A percentile compares a stretch with the other conserved stretches of the same genome.
phyloP scores from a whole-genome alignment of 1,140 invertebrate genomes.

The Paraescarpia echinospica region DNA sequence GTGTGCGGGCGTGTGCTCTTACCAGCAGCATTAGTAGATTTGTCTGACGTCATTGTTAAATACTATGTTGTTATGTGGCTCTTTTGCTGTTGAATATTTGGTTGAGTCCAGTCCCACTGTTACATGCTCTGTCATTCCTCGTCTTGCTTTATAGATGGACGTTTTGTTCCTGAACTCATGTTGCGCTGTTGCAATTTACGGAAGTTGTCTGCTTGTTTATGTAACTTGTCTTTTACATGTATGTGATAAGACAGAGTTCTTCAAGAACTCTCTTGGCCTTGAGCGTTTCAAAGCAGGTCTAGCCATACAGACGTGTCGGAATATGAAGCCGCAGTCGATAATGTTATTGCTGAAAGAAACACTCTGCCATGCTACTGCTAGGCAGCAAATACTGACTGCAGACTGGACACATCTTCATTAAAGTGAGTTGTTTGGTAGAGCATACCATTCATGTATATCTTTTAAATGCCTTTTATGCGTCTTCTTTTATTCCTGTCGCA shows the following conservation, averaged over 20 bases:
- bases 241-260: neutral
- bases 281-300: neutral
- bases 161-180: too few species aligned
- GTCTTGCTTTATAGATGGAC: neutral
- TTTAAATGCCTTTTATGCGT: neutral
- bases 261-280: neutral
- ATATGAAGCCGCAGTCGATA: neutral
- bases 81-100: neutral
- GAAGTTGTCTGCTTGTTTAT: neutral
- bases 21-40: neutral
- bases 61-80: neutral
- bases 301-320: neutral
- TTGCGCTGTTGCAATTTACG: neutral
- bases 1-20: neutral
- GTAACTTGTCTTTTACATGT: neutral
- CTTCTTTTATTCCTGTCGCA: neutral
- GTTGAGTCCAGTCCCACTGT: neutral
- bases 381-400: neutral
- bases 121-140: neutral
- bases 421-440: neutral
- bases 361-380: neutral
- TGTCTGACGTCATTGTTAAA: neutral
- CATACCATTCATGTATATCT: neutral
- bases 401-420: neutral
- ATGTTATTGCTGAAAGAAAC: neutral